Conservation (phyloP, 2,113 vertebrate species). For the Bungarus multicinctus region DNA sequence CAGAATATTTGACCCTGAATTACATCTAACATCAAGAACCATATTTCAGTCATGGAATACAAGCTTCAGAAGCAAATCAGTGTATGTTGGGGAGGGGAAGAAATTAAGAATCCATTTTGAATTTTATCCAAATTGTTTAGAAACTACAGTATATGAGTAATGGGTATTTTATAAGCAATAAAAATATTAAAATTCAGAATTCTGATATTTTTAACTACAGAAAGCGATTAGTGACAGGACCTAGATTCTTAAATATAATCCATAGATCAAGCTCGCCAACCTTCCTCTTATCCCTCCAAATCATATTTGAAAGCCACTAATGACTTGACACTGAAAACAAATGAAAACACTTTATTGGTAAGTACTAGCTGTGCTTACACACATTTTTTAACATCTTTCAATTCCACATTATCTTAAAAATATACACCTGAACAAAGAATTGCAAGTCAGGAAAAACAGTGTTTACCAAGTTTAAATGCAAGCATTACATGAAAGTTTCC, state of each 20-base stretch:
- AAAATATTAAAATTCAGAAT: neutral
- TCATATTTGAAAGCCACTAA: neutral
- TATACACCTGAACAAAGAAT: neutral
- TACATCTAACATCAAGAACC: neutral
- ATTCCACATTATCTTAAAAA: neutral
- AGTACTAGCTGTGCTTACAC: neutral
- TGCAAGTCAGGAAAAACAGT: neutral
- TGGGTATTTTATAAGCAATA: neutral
- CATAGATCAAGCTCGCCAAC: neutral
- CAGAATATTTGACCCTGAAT: neutral
- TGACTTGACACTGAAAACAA: slow-evolving; percentile 9
- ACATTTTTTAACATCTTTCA: neutral
- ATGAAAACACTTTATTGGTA: neutral
- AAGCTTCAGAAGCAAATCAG: neutral
- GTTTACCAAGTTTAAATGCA: neutral
- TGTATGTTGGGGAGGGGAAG: neutral
- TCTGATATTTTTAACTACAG: neutral
- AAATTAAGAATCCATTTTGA: neutral
- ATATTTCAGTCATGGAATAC: neutral
- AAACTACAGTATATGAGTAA: neutral
- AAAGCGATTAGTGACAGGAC: neutral
- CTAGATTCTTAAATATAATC: neutral
- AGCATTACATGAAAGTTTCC: neutral
- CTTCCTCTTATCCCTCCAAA: neutral
- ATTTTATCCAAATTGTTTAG: neutral